These are phyloP conservation scores for Mesoligia furuncula DNA, from an alignment of 2,888 invertebrate species.

Conservation along the genomic window DNA sequence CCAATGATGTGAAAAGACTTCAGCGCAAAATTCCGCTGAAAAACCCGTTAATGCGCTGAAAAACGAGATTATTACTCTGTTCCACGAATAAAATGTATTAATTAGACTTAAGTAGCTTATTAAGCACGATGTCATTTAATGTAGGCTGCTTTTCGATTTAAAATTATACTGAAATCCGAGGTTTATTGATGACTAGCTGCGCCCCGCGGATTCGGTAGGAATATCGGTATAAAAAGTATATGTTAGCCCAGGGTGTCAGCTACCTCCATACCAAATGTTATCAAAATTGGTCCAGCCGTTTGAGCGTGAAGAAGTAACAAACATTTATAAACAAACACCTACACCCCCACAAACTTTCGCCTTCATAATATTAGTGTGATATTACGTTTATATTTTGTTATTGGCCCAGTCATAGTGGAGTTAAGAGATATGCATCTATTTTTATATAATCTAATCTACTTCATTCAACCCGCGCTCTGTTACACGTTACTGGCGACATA, in stretches of 20 bases:
- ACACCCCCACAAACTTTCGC: too few relatives aligned
- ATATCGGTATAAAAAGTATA: too few relatives aligned
- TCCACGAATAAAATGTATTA: slow-evolving; percentile 22
- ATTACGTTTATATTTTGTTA: neutral
- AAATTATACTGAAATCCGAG: slow-evolving; percentile 4
- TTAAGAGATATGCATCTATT: neutral
- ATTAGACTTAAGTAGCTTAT: slow-evolving; percentile 25
- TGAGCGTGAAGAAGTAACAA: too few relatives aligned
- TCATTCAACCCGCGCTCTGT: neutral
- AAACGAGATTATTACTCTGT: slow-evolving; percentile 20
- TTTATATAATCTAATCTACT: neutral
- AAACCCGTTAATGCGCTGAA: slow-evolving; percentile 16
- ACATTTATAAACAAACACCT: too few relatives aligned
- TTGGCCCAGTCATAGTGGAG: too few relatives aligned
- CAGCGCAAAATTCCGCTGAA: slow-evolving; percentile 4
- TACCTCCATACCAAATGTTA: too few relatives aligned
- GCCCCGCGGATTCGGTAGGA: too few relatives aligned
- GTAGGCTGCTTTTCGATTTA: slow-evolving; percentile 5
- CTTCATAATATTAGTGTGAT: neutral
- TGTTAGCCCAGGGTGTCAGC: too few relatives aligned
- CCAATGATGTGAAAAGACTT: slow-evolving; percentile 18
- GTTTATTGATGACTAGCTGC: neutral
- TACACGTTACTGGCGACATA: neutral
- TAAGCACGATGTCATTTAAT: neutral
- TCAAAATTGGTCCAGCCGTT: too few relatives aligned